phyloP scores from a whole-genome alignment of 2,797 vertebrate genomes.

The Mus spretus region DNA sequence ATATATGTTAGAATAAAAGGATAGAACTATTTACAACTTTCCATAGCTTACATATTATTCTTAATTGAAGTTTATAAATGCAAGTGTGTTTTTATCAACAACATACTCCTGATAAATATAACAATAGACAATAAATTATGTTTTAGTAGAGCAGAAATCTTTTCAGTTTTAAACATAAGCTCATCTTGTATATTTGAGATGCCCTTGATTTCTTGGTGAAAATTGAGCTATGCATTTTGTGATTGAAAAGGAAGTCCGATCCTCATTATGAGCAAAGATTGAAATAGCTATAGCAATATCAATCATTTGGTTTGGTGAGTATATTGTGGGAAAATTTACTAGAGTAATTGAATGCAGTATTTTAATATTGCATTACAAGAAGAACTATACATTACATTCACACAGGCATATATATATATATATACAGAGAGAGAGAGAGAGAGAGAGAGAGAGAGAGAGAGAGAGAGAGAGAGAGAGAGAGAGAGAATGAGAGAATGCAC shows the following conservation, averaged over 20 bases:
- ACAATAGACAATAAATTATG: constrained; percentile 83
- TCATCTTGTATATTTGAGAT: neutral
- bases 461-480: no score
- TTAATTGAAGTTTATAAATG: constrained; percentile 87
- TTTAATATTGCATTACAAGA: neutral
- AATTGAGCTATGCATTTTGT: constrained; percentile 32
- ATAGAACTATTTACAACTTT: constrained; percentile 80
- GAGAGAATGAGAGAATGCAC: neutral
- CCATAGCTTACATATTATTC: constrained; percentile 81
- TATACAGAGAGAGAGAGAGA: no score
- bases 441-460: no score
- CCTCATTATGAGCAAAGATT: neutral
- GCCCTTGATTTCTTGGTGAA: constrained; percentile 17
- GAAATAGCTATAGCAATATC: neutral
- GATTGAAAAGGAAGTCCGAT: neutral
- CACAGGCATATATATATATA: neutral
- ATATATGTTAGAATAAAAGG: constrained; percentile 68
- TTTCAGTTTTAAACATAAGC: constrained; percentile 73
- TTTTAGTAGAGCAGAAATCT: constrained; percentile 78
- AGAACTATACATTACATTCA: neutral
- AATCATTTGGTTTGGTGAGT: neutral
- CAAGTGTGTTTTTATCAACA: constrained; percentile 84
- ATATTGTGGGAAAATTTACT: neutral
- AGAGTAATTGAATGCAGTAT: fast-evolving
- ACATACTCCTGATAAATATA: constrained; percentile 83